These are phyloP conservation scores for Aurelia sp. DNA, from an alignment of 30 jellyfish, hydroid and myxozoan genomes.

Conservation along the genomic window DNA sequence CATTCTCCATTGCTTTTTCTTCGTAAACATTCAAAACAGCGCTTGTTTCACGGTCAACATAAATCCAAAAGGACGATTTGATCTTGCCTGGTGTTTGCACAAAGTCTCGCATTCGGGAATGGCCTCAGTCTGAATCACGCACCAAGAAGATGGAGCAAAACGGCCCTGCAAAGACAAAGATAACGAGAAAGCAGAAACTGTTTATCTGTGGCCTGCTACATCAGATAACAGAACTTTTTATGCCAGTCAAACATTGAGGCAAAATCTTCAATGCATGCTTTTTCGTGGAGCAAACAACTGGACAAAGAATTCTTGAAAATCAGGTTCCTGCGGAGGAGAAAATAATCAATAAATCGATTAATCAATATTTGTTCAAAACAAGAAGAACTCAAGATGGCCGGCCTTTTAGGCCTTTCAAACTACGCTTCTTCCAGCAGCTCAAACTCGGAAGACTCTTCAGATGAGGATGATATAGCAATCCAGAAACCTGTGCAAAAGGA, in stretches of 20 bases:
- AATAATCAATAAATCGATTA: too few species aligned
- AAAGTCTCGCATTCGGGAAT: neutral
- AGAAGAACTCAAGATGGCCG: neutral
- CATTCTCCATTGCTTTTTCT: constrained; percentile 15
- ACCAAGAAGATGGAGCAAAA: too few species aligned
- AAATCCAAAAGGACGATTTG: neutral
- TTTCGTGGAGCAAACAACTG: too few species aligned
- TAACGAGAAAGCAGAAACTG: too few species aligned
- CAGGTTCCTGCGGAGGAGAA: too few species aligned
- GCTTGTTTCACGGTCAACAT: neutral
- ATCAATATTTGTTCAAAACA: constrained; percentile 8
- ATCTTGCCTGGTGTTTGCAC: constrained; percentile 16
- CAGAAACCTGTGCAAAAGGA: neutral
- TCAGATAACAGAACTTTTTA: too few species aligned
- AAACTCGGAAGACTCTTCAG: constrained; percentile 25
- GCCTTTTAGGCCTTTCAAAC: constrained; percentile 8
- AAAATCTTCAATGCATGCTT: too few species aligned
- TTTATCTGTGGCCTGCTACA: too few species aligned
- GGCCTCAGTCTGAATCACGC: too few species aligned
- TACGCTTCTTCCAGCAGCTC: constrained; percentile 18
- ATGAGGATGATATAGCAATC: neutral
- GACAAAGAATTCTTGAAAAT: too few species aligned
- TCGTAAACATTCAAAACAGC: neutral
- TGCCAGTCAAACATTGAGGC: too few species aligned
- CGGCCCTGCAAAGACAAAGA: too few species aligned